These are phyloP conservation scores for Mesocricetus auratus DNA, from an alignment of 2,113 vertebrate species.

Conservation along the genomic window DNA sequence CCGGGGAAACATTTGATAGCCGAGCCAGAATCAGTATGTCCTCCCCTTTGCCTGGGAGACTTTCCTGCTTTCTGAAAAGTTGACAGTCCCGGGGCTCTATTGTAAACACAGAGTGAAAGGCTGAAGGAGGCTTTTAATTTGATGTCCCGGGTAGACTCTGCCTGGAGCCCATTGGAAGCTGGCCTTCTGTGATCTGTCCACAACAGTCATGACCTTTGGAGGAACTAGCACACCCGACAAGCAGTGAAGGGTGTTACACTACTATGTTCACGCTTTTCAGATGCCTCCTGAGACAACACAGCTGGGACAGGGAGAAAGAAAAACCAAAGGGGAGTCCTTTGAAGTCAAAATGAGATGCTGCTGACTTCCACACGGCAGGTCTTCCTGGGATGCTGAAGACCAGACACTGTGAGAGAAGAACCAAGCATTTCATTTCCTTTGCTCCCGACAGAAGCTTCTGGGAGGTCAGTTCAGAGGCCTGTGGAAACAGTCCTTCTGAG, in stretches of 20 bases:
- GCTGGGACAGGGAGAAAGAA: neutral
- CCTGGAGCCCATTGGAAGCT: neutral
- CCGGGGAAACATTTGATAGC: neutral
- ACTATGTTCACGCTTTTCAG: neutral
- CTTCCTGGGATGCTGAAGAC: constrained; percentile 47
- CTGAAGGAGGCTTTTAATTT: neutral
- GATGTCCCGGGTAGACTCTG: neutral
- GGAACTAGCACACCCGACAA: neutral
- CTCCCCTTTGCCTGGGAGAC: neutral
- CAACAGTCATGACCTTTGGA: neutral
- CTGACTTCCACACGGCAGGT: constrained; percentile 21
- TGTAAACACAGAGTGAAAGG: neutral
- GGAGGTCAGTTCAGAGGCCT: neutral
- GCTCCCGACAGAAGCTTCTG: neutral
- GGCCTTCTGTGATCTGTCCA: neutral
- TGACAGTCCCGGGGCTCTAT: neutral
- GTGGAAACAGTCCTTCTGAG: neutral
- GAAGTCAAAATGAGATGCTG: constrained; percentile 54
- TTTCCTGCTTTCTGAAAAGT: neutral
- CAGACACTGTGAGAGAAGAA: neutral
- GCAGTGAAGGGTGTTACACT: neutral
- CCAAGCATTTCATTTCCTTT: constrained; percentile 27
- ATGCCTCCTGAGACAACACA: neutral
- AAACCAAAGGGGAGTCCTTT: constrained; percentile 41
- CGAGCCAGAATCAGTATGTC: neutral